Conservation (phyloP, 2,797 vertebrate genomes). For the Dicrostonyx torquatus region DNA sequence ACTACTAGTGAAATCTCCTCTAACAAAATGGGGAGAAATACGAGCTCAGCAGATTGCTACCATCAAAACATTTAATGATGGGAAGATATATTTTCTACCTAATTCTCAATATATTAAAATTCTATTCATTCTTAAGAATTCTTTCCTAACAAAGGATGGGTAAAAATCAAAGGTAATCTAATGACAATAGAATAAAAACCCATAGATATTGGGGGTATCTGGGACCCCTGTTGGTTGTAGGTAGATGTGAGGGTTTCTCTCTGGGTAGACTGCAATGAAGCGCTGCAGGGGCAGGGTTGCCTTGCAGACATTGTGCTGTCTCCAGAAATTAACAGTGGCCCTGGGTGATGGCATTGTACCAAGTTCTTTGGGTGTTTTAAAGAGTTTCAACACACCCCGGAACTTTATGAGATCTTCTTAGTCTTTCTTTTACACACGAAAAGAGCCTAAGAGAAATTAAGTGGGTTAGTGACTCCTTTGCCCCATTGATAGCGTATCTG, state of each 20-base stretch:
- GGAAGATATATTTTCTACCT: neutral
- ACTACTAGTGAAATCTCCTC: neutral
- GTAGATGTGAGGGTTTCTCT: no score
- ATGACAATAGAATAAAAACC: neutral
- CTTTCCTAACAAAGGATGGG: neutral
- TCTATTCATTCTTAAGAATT: neutral
- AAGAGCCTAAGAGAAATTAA: neutral
- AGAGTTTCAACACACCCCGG: neutral
- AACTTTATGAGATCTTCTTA: neutral
- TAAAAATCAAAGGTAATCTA: neutral
- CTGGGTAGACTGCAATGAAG: neutral
- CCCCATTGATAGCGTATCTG: no score
- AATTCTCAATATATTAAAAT: neutral
- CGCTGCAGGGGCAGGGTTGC: fast-evolving
- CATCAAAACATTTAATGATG: neutral
- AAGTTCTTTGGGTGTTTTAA: neutral
- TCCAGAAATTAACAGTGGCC: neutral
- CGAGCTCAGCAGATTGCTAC: neutral
- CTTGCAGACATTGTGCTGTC: neutral
- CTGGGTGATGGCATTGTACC: neutral
- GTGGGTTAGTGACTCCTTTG: neutral
- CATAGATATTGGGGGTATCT: neutral
- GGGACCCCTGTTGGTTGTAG: fast-evolving
- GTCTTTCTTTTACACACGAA: neutral
- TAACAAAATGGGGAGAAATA: neutral